These are phyloP conservation scores for Diglossa brunneiventris DNA, from an alignment of 2,113 vertebrate species.

Conservation along the genomic window DNA sequence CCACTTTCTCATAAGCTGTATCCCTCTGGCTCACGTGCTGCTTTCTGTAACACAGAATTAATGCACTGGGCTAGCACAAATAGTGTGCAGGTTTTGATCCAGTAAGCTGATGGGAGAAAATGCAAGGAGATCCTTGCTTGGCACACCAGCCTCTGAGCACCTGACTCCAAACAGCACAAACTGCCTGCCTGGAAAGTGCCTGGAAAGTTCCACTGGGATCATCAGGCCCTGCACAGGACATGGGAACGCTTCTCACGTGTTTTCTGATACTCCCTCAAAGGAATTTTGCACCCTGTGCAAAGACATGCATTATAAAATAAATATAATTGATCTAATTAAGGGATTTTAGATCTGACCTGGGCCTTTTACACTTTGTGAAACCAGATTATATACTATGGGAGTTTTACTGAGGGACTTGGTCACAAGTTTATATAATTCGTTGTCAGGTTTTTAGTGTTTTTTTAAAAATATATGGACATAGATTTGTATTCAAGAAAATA, in stretches of 20 bases:
- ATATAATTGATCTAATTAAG: not conserved
- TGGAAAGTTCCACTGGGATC: not conserved
- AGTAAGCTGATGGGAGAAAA: not conserved
- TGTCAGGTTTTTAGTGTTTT: not conserved
- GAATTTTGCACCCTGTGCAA: not conserved
- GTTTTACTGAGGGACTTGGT: not conserved
- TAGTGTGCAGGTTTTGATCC: not conserved
- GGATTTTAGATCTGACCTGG: not conserved
- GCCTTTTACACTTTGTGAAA: not conserved
- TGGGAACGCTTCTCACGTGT: not conserved
- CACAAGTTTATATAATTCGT: not conserved
- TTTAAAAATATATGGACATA: not conserved
- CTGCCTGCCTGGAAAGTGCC: not conserved
- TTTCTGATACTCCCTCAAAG: not conserved
- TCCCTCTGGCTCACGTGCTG: not conserved
- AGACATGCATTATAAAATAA: not conserved
- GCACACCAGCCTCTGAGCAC: accelerated
- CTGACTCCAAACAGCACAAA: not conserved
- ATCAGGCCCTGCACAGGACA: accelerated
- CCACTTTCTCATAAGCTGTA: not conserved
- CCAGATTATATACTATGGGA: not conserved
- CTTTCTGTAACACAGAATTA: not conserved
- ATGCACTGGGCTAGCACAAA: not conserved
- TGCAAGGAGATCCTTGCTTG: not conserved
- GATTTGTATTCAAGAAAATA: constrained; percentile 2